These are phyloP conservation scores for Cyclargus thomasi DNA, from an alignment of 1,140 invertebrate species.

Conservation along the genomic window DNA sequence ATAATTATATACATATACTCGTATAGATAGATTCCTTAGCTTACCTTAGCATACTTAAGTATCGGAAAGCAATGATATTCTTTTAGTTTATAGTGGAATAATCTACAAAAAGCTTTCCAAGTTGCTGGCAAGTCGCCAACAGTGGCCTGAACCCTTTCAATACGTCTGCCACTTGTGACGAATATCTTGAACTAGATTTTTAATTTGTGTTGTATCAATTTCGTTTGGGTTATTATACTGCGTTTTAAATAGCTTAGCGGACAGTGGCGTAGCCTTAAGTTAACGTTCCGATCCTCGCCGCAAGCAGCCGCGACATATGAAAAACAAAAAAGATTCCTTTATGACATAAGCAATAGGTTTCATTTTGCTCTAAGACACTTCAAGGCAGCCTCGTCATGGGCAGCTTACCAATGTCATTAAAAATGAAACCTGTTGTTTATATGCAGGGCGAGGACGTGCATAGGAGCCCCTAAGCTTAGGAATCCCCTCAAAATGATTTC, in stretches of 20 bases:
- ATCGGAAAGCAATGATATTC: not conserved
- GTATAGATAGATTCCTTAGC: not conserved
- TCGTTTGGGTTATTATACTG: not conserved
- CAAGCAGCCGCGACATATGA: no score
- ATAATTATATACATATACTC: no score
- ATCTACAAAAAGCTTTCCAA: conserved; percentile 3
- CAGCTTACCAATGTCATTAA: no score
- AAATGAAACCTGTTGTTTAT: no score
- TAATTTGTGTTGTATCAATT: conserved; percentile 1
- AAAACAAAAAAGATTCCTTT: no score
- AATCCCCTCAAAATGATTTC: no score
- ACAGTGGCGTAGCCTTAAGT: not conserved
- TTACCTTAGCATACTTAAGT: not conserved
- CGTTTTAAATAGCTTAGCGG: not conserved
- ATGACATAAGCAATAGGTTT: no score
- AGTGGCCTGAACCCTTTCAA: not conserved
- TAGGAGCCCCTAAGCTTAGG: no score
- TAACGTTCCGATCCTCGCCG: no score
- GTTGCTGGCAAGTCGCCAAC: not conserved
- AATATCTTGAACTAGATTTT: not conserved
- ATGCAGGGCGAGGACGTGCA: no score
- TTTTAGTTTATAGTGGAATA: not conserved
- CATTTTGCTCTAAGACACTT: no score
- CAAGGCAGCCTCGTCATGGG: no score
- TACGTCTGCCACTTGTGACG: not conserved